A percentile compares a stretch with the other conserved stretches of the same genome.
phyloP scores from a whole-genome alignment of 2,888 invertebrate species.

The Spodoptera littoralis region DNA sequence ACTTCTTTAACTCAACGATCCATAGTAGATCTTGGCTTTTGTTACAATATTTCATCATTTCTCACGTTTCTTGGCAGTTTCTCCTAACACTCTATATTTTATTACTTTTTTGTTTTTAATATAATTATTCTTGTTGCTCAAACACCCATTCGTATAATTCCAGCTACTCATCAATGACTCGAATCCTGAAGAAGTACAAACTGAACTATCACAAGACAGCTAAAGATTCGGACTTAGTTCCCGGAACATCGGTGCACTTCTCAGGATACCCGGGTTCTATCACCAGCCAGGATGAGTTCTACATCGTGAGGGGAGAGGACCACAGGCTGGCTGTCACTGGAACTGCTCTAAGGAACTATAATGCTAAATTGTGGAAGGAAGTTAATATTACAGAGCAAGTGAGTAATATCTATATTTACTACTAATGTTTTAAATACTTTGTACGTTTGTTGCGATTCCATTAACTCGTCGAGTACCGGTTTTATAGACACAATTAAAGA shows the following conservation, averaged over 20 bases:
- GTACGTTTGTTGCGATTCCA: too few species aligned
- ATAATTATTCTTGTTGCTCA: neutral
- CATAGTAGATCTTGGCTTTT: too few species aligned
- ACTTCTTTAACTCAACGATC: too few species aligned
- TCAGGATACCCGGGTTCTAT: constrained; percentile 95
- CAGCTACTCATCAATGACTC: constrained; percentile 94
- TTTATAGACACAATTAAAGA: too few species aligned
- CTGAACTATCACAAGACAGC: constrained; percentile 91
- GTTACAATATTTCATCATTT: too few species aligned
- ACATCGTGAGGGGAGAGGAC: constrained; percentile 90
- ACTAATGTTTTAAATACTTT: too few species aligned
- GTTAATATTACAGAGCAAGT: constrained; percentile 90
- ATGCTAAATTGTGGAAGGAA: constrained; percentile 91
- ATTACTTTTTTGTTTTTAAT: neutral
- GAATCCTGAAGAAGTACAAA: constrained; percentile 95
- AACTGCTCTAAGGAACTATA: constrained; percentile 93
- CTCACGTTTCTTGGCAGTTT: too few species aligned
- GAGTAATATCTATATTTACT: constrained; percentile 46
- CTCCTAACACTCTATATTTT: too few species aligned
- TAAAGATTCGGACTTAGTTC: constrained; percentile 86
- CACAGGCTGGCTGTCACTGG: constrained; percentile 91
- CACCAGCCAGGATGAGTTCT: constrained; percentile 95
- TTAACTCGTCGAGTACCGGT: too few species aligned
- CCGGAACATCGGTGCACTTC: constrained; percentile 92
- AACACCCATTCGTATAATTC: constrained; percentile 14